Base-by-base conservation (phyloP, 2,113 vertebrate genomes). In the Oncorhynchus keta region DNA sequence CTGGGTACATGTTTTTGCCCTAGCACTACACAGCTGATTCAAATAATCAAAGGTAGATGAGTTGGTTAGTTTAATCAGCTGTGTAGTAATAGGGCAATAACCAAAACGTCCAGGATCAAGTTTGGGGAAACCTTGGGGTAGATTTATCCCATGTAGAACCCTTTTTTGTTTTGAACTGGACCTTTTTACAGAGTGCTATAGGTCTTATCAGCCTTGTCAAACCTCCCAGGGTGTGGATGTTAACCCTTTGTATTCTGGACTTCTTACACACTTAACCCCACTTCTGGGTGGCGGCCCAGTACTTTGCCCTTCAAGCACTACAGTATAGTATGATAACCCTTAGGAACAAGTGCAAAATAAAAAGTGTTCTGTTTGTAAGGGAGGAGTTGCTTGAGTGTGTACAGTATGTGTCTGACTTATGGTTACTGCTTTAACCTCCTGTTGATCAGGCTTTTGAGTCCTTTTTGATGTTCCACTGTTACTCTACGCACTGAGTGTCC, bases 301-400 rank as follows among this genome's bases (percentile, higher is more conserved):
- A 67, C 66, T 75, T 68, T 67, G 35, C 72, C 66, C 68, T 49
- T 51, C 28, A 76, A 76, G 73, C 84, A 83, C 83, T 80, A 87
- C 82, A 73, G 68, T 49, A 82, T 28, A 74, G 12, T 65, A 48
- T 49, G 39, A 45, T 12, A 45, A 45, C 39, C 39, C 2, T 11
- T 45, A 45, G 39, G 39, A 83, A 57, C 74, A 65, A 18, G 72
- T 72, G 14, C 24, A 59, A 80, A 55, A 80, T 76, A 69, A 28
- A 70, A 18, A 69, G 24, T 74, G 68, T 72, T 61, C 35, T 70
- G 32, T 32, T 28, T 68, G 28, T 68, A 16, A 22, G 59, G 13
- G 59, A 22, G 5, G 18, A 4, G 55, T 57, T 57, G 8, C 9
- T 11, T 45, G 55, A 18, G 55, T 20, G 55, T 57, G 55, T 57